Evolutionary conservation across 2,113 vertebrate genomes (phyloP).

Genomic region (Myrmecobius fasciatus): DNA sequence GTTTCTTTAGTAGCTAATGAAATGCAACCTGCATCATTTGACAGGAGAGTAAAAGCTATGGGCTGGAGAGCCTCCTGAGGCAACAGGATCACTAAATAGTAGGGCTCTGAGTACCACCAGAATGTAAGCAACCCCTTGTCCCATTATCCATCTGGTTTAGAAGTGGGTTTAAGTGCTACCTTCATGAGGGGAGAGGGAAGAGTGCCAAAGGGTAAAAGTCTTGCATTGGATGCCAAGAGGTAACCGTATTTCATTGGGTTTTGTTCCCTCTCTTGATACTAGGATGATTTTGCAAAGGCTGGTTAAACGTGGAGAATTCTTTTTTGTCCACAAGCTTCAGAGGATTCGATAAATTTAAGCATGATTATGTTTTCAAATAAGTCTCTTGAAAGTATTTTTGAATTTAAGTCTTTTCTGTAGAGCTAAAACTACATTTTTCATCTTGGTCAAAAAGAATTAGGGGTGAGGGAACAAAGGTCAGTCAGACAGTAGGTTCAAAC

Average conservation of each 20-base stretch:
- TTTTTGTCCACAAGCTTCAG: slow-evolving; percentile 23
- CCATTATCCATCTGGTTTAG: not conserved
- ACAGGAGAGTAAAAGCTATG: not conserved
- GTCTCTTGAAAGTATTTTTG: not conserved
- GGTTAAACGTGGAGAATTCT: not conserved
- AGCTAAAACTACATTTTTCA: not conserved
- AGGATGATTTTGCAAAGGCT: not conserved
- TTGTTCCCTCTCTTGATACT: slow-evolving; percentile 31
- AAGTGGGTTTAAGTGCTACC: not conserved
- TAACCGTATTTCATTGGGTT: slow-evolving; percentile 16
- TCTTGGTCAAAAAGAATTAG: not conserved
- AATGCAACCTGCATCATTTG: slow-evolving; percentile 9
- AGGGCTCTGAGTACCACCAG: not conserved
- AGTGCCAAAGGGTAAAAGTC: not conserved
- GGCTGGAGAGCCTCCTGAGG: not conserved
- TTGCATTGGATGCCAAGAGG: not conserved
- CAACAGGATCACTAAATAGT: not conserved
- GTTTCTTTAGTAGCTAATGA: slow-evolving; percentile 28
- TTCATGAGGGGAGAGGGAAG: not conserved
- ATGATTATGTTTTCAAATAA: not conserved
- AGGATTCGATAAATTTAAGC: not conserved
- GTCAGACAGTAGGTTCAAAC: not conserved
- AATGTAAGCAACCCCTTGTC: not conserved
- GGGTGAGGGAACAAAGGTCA: not conserved
- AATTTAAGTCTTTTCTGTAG: not conserved